phyloP scores from a whole-genome alignment of 2,888 invertebrate species.

The Neocrepidodera transversa region DNA sequence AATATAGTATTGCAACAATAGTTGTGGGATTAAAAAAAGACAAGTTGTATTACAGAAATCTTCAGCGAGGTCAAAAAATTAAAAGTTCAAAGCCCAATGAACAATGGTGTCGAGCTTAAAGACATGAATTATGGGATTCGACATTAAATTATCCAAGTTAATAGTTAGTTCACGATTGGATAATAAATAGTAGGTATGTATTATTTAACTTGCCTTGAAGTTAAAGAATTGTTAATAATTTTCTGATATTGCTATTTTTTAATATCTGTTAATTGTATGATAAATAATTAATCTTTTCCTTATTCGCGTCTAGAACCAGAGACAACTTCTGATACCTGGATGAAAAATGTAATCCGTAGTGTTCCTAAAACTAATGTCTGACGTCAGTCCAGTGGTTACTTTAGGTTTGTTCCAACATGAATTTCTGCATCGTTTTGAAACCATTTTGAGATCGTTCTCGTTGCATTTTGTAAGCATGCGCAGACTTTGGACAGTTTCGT shows the following conservation, averaged over 20 bases:
- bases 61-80: constrained; percentile 2
- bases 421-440: too few relatives aligned
- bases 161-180: neutral
- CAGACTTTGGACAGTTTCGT: too few relatives aligned
- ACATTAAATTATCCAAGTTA: constrained; percentile 4
- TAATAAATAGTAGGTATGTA: neutral
- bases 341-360: too few relatives aligned
- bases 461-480: too few relatives aligned
- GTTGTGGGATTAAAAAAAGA: neutral
- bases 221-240: neutral
- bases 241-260: neutral
- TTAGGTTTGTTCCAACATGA: too few relatives aligned
- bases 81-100: constrained; percentile 1
- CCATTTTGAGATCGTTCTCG: too few relatives aligned
- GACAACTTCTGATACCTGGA: too few relatives aligned
- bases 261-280: too few relatives aligned
- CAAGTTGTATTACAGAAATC: neutral
- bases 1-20: neutral
- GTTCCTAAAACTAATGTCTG: too few relatives aligned
- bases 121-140: constrained; percentile 4
- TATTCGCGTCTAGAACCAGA: too few relatives aligned
- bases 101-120: constrained; percentile 2
- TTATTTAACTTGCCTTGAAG: neutral
- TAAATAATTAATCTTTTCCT: too few relatives aligned
- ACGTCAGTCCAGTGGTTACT: too few relatives aligned